phyloP scores from a whole-genome alignment of 2,888 invertebrate species.

The Leucoptera coffeella region DNA sequence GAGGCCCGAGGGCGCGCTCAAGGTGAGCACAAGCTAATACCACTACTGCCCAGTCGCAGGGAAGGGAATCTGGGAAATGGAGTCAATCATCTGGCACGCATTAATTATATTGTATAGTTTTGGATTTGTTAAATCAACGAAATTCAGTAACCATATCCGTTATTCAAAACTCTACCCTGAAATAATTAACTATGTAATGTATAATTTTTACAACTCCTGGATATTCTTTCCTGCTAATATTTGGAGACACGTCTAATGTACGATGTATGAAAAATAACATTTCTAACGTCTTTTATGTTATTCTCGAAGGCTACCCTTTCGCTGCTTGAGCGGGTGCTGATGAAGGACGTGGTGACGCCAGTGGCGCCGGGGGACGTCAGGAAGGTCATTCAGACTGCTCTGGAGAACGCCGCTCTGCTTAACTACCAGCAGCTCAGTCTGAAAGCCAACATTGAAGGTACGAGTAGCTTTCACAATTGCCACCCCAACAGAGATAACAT shows the following conservation, averaged over 20 bases:
- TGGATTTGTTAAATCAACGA: neutral
- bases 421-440: constrained; percentile 95
- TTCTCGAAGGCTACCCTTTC: constrained; percentile 76
- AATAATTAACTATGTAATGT: no score
- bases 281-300: neutral
- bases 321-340: constrained; percentile 90
- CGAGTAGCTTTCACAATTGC: neutral
- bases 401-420: constrained; percentile 95
- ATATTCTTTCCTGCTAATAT: no score
- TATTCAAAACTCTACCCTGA: no score
- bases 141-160: neutral
- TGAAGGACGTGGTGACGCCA: constrained; percentile 98
- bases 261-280: no score
- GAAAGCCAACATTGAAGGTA: constrained; percentile 97
- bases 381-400: constrained; percentile 90
- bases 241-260: no score
- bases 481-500: no score
- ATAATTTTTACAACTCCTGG: no score
- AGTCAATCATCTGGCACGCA: no score
- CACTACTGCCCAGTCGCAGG: no score
- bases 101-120: no score
- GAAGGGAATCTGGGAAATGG: no score
- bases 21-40: constrained; percentile 48
- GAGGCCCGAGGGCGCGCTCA: constrained; percentile 94
- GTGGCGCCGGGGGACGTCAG: constrained; percentile 95